These are phyloP conservation scores for Nephrotoma guestfalica DNA, from an alignment of 2,888 invertebrate genomes.

Conservation along the genomic window DNA sequence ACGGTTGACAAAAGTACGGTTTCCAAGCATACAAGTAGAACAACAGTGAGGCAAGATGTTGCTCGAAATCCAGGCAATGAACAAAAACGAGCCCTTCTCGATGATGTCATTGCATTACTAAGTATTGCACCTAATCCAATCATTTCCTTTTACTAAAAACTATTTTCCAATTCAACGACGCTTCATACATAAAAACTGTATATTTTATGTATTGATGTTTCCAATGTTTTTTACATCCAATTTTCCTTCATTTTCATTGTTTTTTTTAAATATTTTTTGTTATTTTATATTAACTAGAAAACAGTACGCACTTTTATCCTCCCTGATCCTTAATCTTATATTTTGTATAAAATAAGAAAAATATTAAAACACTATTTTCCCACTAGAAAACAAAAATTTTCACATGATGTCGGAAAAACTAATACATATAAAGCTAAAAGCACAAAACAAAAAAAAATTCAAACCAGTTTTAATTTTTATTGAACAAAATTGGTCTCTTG, in stretches of 20 bases:
- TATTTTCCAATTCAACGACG: background rate
- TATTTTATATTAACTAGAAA: background rate
- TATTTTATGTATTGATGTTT: background rate
- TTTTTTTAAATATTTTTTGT: background rate
- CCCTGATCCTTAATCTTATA: background rate
- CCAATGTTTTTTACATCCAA: background rate
- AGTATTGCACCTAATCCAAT: conserved; percentile 4
- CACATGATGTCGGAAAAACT: background rate
- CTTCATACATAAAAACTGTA: background rate
- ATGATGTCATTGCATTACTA: conserved; percentile 7
- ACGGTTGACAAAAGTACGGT: conserved; percentile 40
- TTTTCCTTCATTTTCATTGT: background rate
- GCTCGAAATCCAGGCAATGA: conserved; percentile 25
- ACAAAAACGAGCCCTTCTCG: conserved; percentile 20
- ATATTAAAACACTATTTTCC: background rate
- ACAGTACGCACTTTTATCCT: background rate
- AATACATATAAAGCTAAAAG: background rate
- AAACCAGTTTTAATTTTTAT: background rate
- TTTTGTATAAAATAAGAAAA: background rate
- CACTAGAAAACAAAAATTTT: background rate
- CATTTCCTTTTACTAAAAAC: background rate
- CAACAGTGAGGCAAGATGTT: conserved; percentile 38
- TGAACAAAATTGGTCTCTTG: background rate
- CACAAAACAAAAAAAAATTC: background rate
- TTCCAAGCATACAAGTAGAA: conserved; percentile 40